Base-by-base conservation (phyloP, 2,888 invertebrate species). In the Orchestes rusci region DNA sequence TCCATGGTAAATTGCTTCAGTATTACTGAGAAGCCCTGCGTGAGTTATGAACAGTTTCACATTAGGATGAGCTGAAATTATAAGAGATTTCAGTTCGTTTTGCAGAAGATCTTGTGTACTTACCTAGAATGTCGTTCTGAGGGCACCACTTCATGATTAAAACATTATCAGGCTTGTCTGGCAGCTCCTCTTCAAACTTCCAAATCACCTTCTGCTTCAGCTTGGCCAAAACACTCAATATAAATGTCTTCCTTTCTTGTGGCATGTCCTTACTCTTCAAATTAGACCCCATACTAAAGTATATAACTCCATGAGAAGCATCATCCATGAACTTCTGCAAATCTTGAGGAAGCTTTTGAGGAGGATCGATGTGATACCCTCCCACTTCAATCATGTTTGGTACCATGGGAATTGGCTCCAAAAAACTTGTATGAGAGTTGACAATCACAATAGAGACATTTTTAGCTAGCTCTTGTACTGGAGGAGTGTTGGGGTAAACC, bases 61-160 rank as follows among this genome's bases (percentile, higher is more conserved):
- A 15, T 40, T 40, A 4, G 40, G 40, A 33, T 40, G 40, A 19
- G 17, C 40, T 40, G 23, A 18, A 40, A 39, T 15, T 33, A 44
- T 45, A 60, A n/a, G n/a, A n/a, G n/a, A n/a, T n/a, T n/a, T n/a
- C n/a, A n/a, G n/a, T n/a, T n/a, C n/a, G n/a, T n/a, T n/a, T n/a
- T n/a, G n/a, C n/a, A n/a, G n/a, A n/a, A n/a, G n/a, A n/a, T n/a
- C n/a, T n/a, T n/a, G n/a, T n/a, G n/a, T n/a, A 27, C 29, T 50
- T 45, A n/a, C 61, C 63, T 41, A 63, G 53, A 44, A 64, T 54
- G 17, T 61, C 59, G 27, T 58, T 56, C 61, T 84, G 84, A 0
- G 84, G 83, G 23, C 83, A 58, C 84, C 84, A 84, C 52, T 77
- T 75, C 43, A 69, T 64, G 4, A 74, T 64, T 35, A 73, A 65